Evolutionary conservation across 1,140 invertebrate species (phyloP).

Genomic region (Parasteatoda tepidariorum): DNA sequence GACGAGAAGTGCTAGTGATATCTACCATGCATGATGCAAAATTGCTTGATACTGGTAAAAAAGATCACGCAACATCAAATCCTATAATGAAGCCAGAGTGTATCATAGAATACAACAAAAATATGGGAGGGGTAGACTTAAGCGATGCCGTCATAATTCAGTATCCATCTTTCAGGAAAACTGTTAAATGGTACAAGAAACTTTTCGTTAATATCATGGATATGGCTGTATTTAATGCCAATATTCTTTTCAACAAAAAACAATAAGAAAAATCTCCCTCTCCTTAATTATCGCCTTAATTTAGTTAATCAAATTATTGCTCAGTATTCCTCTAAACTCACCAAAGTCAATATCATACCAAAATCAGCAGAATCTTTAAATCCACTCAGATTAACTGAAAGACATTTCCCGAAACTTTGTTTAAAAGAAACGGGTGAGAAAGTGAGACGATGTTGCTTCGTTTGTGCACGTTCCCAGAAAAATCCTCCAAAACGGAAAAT

Average conservation of each 20-base stretch:
- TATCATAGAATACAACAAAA: conserved; percentile 1
- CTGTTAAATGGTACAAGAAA: conserved; percentile 22
- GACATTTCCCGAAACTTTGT: conserved; percentile 4
- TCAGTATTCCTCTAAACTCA: not conserved
- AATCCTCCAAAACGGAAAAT: too few species aligned
- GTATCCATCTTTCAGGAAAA: conserved; percentile 5
- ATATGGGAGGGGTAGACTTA: conserved; percentile 4
- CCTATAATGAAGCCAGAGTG: conserved; percentile 1
- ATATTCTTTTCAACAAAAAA: conserved; percentile 8
- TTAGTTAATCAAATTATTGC: not conserved
- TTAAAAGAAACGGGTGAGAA: not conserved
- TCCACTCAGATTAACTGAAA: not conserved
- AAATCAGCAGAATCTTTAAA: not conserved
- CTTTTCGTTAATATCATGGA: not conserved
- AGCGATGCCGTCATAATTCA: not conserved
- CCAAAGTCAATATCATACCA: not conserved
- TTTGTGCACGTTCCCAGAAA: too few species aligned
- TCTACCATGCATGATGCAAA: conserved; percentile 9
- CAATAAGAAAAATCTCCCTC: not conserved
- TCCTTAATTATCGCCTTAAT: not conserved
- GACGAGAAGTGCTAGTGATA: conserved; percentile 7
- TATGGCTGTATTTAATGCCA: not conserved
- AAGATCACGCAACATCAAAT: not conserved
- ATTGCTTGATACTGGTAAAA: not conserved
- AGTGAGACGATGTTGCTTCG: too few species aligned